phyloP scores from a whole-genome alignment of 2,797 vertebrate species.

The Esox masquinongy region DNA sequence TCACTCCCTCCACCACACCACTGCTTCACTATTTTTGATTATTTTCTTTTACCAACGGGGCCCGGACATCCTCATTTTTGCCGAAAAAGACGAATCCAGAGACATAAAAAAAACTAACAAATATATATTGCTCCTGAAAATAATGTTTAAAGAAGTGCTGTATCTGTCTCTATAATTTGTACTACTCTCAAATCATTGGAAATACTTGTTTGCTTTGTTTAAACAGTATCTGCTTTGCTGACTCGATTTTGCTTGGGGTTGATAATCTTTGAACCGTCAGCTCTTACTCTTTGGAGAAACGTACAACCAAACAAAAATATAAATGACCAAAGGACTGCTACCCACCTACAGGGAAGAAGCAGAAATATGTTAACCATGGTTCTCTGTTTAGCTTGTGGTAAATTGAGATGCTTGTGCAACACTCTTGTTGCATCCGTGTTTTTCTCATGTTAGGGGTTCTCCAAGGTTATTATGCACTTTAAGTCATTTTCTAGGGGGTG shows the following conservation, averaged over 20 bases:
- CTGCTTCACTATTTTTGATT: background rate
- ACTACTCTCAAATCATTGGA: background rate
- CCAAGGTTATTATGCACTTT: background rate
- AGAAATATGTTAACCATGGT: background rate
- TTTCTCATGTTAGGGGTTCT: background rate
- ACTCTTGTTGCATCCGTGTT: conserved; percentile 1
- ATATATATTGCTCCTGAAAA: background rate
- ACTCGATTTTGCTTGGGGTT: background rate
- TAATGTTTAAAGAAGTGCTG: background rate
- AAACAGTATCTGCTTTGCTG: background rate
- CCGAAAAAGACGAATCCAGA: background rate
- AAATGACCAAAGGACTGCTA: background rate
- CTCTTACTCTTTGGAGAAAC: background rate
- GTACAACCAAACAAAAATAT: background rate
- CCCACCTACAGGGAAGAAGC: background rate
- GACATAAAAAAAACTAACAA: background rate
- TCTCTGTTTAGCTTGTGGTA: background rate
- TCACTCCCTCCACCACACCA: background rate
- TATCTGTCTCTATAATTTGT: background rate
- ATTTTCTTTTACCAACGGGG: background rate
- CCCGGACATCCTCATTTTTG: background rate
- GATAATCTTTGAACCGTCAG: conserved; percentile 7
- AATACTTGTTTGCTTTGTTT: background rate
- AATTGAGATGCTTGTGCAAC: background rate
- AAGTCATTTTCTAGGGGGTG: background rate